Evolutionary conservation across 2,797 vertebrate species (phyloP).

Genomic region (Rhincodon typus): DNA sequence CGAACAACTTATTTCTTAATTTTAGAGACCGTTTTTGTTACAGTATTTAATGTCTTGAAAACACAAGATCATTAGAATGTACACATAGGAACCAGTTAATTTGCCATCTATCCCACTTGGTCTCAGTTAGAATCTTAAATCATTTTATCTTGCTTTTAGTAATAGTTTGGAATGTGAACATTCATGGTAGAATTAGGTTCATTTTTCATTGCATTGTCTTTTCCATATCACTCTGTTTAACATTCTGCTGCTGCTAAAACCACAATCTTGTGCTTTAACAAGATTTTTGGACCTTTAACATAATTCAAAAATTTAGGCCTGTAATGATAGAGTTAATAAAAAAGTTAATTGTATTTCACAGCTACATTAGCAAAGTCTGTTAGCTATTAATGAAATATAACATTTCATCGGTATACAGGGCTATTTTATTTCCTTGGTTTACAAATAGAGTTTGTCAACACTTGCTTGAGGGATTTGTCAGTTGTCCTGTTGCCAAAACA

Average conservation of each 20-base stretch:
- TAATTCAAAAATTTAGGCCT: not conserved
- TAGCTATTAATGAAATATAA: not conserved
- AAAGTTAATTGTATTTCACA: not conserved
- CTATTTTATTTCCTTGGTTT: slow-evolving; percentile 11
- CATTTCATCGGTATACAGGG: not conserved
- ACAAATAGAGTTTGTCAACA: not conserved
- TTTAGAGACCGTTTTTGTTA: not conserved
- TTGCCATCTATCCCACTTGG: not conserved
- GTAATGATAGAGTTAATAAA: not conserved
- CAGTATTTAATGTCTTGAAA: not conserved
- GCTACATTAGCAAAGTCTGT: not conserved
- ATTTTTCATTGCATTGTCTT: not conserved
- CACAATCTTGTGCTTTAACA: not conserved
- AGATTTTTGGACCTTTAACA: not conserved
- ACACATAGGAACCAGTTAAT: not conserved
- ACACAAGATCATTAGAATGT: not conserved
- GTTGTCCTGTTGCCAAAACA: not conserved
- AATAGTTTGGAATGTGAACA: not conserved
- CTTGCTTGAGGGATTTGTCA: not conserved
- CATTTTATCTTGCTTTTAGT: not conserved
- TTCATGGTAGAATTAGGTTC: not conserved
- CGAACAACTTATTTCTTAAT: not conserved
- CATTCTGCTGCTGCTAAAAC: not conserved
- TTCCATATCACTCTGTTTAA: not conserved
- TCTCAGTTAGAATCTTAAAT: not conserved